These are phyloP conservation scores for Diplogasteroides magnus DNA, from an alignment of 1,140 invertebrate species.

Conservation along the genomic window DNA sequence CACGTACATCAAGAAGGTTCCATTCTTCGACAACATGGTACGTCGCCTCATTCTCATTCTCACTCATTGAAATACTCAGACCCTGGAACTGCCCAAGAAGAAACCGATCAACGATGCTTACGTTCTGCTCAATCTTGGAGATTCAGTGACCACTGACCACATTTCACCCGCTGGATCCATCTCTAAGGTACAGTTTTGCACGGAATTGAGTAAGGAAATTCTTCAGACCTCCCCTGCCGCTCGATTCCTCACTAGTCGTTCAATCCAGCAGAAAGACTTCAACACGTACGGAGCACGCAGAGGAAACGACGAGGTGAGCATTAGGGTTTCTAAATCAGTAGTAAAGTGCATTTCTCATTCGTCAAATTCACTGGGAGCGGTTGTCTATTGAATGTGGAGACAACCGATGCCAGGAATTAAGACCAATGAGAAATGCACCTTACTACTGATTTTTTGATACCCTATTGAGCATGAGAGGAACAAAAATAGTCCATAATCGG, in stretches of 20 bases:
- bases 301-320: conserved; percentile 83
- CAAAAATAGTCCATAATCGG: no score
- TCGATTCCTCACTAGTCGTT: conserved; percentile 20
- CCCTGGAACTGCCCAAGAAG: conserved; percentile 57
- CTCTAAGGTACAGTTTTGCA: conserved; percentile 56
- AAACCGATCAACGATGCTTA: conserved; percentile 64
- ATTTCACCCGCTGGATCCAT: conserved; percentile 97
- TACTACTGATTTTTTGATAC: no score
- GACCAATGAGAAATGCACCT: no score
- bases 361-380: no score
- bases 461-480: no score
- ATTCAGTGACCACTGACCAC: conserved; percentile 73
- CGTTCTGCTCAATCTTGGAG: conserved; percentile 71
- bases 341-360: no score
- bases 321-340: no score
- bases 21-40: conserved; percentile 86
- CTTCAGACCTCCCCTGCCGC: conserved; percentile 59
- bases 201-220: neutral
- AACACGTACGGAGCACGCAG: conserved; percentile 94
- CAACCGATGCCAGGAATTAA: no score
- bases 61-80: conserved; percentile 45
- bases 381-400: no score
- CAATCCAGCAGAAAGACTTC: conserved; percentile 80
- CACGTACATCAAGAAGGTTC: conserved; percentile 92
- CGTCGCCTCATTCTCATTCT: conserved; percentile 52